Conservation (phyloP, 2,888 invertebrate species). For the Athalia rosae region DNA sequence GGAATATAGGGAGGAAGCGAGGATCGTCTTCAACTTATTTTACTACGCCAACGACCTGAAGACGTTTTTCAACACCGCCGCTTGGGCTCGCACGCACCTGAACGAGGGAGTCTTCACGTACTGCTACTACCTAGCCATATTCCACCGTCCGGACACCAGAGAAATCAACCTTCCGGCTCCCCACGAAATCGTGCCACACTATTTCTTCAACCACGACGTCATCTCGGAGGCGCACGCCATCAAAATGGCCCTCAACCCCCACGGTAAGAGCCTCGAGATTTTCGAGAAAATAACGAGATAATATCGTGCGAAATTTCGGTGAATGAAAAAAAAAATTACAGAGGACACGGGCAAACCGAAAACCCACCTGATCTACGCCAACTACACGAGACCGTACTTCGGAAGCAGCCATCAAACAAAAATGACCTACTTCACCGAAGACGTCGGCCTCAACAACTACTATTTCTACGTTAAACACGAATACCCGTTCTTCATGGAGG, state of each 20-base stretch:
- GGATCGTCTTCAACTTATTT: conserved; percentile 81
- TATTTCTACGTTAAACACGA: conserved; percentile 79
- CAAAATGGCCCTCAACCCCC: conserved; percentile 71
- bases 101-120: conserved; percentile 83
- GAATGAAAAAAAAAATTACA: no score
- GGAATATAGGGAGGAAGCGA: conserved; percentile 79
- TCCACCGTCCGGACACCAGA: conserved; percentile 80
- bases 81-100: conserved; percentile 79
- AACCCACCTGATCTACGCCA: conserved; percentile 67
- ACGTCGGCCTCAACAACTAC: conserved; percentile 79
- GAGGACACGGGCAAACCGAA: neutral
- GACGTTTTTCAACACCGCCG: neutral
- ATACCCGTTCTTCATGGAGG: conserved; percentile 79
- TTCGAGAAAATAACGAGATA: neutral
- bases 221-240: conserved; percentile 80
- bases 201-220: conserved; percentile 82
- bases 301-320: no score
- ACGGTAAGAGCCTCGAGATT: neutral
- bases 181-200: conserved; percentile 84
- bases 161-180: conserved; percentile 83
- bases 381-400: conserved; percentile 76
- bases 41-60: conserved; percentile 79
- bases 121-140: conserved; percentile 79
- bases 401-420: conserved; percentile 75
- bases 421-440: conserved; percentile 80